Percentiles rank a stretch among this genome's conserved stretches.
phyloP scores from a whole-genome alignment of 2,113 vertebrate species.

The Boulengeromyrus knoepffleri region DNA sequence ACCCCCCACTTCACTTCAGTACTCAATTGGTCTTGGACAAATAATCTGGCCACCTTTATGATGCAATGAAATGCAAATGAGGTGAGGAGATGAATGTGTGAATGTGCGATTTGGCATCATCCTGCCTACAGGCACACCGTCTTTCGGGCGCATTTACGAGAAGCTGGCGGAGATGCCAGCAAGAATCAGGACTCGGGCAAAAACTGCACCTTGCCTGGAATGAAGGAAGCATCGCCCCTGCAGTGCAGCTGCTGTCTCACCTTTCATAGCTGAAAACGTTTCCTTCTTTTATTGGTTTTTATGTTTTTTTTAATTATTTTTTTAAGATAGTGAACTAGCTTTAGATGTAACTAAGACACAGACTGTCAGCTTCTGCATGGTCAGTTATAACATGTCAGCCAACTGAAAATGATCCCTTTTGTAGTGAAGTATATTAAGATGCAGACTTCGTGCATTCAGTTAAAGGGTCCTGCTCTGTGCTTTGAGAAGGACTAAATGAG shows the following conservation, averaged over 20 bases:
- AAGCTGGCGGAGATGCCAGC: slow-evolving; percentile 27
- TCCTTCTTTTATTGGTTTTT: background rate
- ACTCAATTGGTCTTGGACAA: slow-evolving; percentile 29
- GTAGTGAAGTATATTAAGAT: background rate
- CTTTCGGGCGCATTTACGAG: slow-evolving; percentile 26
- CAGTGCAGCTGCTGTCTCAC: background rate
- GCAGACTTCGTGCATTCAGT: background rate
- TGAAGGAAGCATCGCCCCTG: background rate
- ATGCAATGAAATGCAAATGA: slow-evolving; percentile 37
- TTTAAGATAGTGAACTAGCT: background rate
- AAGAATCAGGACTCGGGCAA: background rate
- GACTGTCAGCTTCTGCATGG: background rate
- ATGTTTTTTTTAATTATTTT: background rate
- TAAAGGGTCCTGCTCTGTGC: background rate
- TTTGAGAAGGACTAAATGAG: background rate
- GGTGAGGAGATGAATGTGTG: slow-evolving; percentile 31
- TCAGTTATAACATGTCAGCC: background rate
- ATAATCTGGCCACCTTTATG: slow-evolving; percentile 32
- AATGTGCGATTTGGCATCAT: slow-evolving; percentile 22
- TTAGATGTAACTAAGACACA: background rate
- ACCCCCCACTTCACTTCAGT: background rate
- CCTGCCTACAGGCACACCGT: slow-evolving; percentile 24
- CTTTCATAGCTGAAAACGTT: background rate
- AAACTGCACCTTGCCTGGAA: background rate
- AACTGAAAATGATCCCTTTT: background rate